Evolutionary conservation across 1,140 invertebrate species (phyloP), one percentile per base, ranked within the genome.

Genomic region (Cyrtorhinus lividipennis): DNA sequence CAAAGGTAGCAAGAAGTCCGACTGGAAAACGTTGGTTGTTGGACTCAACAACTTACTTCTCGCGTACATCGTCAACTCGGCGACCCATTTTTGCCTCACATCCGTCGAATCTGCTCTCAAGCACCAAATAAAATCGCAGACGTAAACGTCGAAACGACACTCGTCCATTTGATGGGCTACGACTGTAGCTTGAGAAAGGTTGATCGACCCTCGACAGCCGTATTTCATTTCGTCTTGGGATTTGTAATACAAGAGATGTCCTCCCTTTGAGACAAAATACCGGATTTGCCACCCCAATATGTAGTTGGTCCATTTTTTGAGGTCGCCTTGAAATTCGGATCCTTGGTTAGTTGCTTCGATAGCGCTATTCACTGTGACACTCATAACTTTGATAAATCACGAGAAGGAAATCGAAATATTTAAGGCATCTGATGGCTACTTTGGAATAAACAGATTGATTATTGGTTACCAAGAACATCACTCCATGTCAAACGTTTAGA

Each of bases 241-340:
- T 22, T 53, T 53, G 48, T 15, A 53, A 20, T 53, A 53, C 48
- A 22, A 20, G 10, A 53, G 20, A 12, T 22, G 10, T 12, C 48
- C 48, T 53, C 18, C 10, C 10, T 12, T 15, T 20, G 20, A 20
- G 10, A 53, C 10, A 20, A 53, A 53, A 53, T 13, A 53, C 10
- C 48, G 8, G 48, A 10, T 53, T 20, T 53, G 10, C 48, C 48
- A 53, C 18, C 48, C 48, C 12, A 53, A 22, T 13, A 53, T 22
- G 48, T 53, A 53, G 18, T 53, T 53, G 18, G 48, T 53, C 48
- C 48, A 53, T 53, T 53, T 53, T 10, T 20, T 53, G 8, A 53
- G 18, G 48, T 3, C 20, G 10, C 48, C 48, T 53, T 53, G 5
- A 5, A 53, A 53, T 5, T 53, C 48, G 15, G 30, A 38, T 38